Evolutionary conservation across 64 coral and sea anemone species (phyloP).

Genomic region (Montipora capricornis): DNA sequence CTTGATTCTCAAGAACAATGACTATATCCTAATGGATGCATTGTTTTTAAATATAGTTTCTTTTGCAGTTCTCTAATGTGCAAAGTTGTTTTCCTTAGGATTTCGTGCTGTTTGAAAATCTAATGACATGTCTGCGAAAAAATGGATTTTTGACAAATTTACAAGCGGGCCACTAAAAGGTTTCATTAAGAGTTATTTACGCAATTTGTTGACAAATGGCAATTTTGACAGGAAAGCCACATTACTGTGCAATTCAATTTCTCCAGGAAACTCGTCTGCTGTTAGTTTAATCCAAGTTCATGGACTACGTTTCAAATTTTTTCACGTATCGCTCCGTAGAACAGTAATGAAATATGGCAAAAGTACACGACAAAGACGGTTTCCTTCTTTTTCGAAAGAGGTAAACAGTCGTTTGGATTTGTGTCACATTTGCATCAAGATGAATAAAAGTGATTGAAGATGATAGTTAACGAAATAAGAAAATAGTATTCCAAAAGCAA

Average conservation of each 20-base stretch:
- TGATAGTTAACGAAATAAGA: too few species aligned
- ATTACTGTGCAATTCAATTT: neutral
- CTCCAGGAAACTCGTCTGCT: neutral
- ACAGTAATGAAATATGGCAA: neutral
- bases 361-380: neutral
- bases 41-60: conserved; percentile 35
- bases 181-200: conserved; percentile 15
- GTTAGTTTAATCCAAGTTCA: neutral
- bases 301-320: neutral
- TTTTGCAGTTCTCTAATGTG: neutral
- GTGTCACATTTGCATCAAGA: too few species aligned
- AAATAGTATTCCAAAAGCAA: too few species aligned
- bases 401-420: too few species aligned
- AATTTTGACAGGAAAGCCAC: conserved; percentile 27
- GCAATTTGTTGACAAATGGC: conserved; percentile 22
- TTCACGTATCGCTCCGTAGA: neutral
- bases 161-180: conserved; percentile 37
- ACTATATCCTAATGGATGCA: neutral
- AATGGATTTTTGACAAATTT: neutral
- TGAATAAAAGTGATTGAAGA: too few species aligned
- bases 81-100: neutral
- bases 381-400: neutral
- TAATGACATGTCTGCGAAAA: neutral
- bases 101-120: neutral
- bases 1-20: conserved; percentile 8